Evolutionary conservation across 2,113 vertebrate species (phyloP).

Genomic region (Etheostoma spectabile): DNA sequence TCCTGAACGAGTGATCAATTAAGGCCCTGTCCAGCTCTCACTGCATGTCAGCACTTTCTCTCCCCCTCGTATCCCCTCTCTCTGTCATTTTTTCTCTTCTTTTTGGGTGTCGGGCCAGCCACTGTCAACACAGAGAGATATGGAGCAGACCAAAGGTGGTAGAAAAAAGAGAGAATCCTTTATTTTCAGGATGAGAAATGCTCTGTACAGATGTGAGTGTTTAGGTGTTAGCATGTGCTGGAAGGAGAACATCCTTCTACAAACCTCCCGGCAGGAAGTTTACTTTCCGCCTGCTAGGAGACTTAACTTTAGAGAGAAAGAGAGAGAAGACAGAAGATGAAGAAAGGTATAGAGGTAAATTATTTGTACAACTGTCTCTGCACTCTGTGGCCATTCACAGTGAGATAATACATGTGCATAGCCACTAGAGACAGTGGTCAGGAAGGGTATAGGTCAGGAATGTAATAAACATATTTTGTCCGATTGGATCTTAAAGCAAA

Average conservation of each 20-base stretch:
- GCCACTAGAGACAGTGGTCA: slow-evolving; percentile 2
- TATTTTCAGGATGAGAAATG: slow-evolving; percentile 70
- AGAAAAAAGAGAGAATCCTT: slow-evolving; percentile 60
- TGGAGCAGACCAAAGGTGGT: slow-evolving; percentile 36
- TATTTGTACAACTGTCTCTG: slow-evolving; percentile 33
- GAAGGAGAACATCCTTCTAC: slow-evolving; percentile 39
- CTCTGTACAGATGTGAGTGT: slow-evolving; percentile 58
- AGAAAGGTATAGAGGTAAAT: slow-evolving; percentile 31
- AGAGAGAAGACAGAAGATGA: slow-evolving; percentile 38
- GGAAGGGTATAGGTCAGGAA: slow-evolving; percentile 23
- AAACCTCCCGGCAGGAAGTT: slow-evolving; percentile 54
- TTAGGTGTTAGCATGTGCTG: slow-evolving; percentile 58
- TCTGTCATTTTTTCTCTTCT: slow-evolving; percentile 61
- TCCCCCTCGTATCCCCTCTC: slow-evolving; percentile 41
- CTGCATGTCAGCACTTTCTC: slow-evolving; percentile 79
- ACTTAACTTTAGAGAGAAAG: slow-evolving; percentile 50
- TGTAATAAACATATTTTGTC: slow-evolving; percentile 8
- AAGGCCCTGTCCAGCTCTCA: slow-evolving; percentile 72
- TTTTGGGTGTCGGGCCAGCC: slow-evolving; percentile 43
- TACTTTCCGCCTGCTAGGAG: slow-evolving; percentile 30
- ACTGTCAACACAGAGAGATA: slow-evolving; percentile 46
- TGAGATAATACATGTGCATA: not conserved
- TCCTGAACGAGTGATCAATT: slow-evolving; percentile 84
- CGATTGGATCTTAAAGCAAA: not conserved
- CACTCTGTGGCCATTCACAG: slow-evolving; percentile 18